Conservation (phyloP, 2,888 invertebrate species). For the Coecobrya sp. region DNA sequence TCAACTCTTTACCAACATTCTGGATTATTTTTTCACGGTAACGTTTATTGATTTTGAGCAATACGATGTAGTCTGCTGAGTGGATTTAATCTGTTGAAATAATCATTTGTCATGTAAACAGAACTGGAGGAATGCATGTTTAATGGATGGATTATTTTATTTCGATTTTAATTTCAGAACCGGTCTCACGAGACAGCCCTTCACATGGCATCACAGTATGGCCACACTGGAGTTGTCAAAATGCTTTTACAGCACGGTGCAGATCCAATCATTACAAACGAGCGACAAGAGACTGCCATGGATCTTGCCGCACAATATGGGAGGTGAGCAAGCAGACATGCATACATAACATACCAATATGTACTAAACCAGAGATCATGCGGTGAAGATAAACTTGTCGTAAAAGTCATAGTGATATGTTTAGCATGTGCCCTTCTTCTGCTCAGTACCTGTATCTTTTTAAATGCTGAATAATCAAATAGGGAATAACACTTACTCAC, state of each 20-base stretch:
- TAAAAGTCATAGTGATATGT: neutral
- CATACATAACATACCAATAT: neutral
- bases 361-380: no score
- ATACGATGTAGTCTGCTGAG: neutral
- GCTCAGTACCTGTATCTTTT: neutral
- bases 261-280: conserved; percentile 95
- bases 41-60: neutral
- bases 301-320: conserved; percentile 98
- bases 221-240: conserved; percentile 94
- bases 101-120: conserved; percentile 24
- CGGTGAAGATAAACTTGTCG: neutral
- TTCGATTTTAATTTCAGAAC: conserved; percentile 89
- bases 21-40: neutral
- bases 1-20: neutral
- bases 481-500: neutral
- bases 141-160: conserved; percentile 20
- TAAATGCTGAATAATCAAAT: conserved; percentile 4
- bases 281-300: conserved; percentile 96
- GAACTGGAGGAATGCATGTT: conserved; percentile 10
- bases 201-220: conserved; percentile 97
- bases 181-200: conserved; percentile 97
- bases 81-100: neutral
- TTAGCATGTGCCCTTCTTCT: conserved; percentile 17
- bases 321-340: conserved; percentile 88
- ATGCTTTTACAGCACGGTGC: conserved; percentile 95